These are phyloP conservation scores for Agrotis exclamationis DNA, from an alignment of 2,888 invertebrate species.

Conservation along the genomic window DNA sequence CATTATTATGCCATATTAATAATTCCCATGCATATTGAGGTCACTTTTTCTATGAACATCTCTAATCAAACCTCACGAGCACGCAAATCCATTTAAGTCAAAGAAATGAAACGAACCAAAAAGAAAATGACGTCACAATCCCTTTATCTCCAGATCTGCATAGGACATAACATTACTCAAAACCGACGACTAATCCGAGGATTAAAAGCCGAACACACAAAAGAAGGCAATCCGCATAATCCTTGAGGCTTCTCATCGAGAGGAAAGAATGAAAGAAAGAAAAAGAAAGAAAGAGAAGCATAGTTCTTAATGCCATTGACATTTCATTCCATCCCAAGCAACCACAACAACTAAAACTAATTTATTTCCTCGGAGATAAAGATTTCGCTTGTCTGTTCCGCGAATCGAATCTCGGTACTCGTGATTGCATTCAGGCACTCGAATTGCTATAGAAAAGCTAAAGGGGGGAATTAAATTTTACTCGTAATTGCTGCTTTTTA, in stretches of 20 bases:
- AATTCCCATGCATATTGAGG: not conserved
- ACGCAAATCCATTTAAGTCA: not conserved
- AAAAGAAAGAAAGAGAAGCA: slow-evolving; percentile 25
- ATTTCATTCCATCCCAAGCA: slow-evolving; percentile 57
- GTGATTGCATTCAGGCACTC: slow-evolving; percentile 65
- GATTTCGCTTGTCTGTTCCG: slow-evolving; percentile 60
- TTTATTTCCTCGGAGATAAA: slow-evolving; percentile 65
- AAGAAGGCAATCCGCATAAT: slow-evolving; percentile 34
- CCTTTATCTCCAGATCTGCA: slow-evolving; percentile 19
- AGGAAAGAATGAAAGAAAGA: slow-evolving; percentile 34
- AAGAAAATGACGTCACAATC: slow-evolving; percentile 12
- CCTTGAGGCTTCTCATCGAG: slow-evolving; percentile 3
- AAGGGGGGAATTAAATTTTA: slow-evolving; percentile 65
- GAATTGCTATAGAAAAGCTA: slow-evolving; percentile 55
- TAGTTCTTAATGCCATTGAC: slow-evolving; percentile 64
- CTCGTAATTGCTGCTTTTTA: slow-evolving; percentile 54
- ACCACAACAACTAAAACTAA: slow-evolving; percentile 66
- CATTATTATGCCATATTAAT: not conserved
- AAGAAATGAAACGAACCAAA: not conserved
- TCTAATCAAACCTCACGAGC: not conserved
- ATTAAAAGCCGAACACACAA: slow-evolving; percentile 34
- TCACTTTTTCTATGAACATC: not conserved
- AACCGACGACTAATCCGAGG: slow-evolving; percentile 23
- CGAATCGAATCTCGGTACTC: slow-evolving; percentile 65
- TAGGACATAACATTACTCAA: slow-evolving; percentile 14